phyloP scores from a whole-genome alignment of 2,113 vertebrate genomes.

The Oncorhynchus tshawytscha region DNA sequence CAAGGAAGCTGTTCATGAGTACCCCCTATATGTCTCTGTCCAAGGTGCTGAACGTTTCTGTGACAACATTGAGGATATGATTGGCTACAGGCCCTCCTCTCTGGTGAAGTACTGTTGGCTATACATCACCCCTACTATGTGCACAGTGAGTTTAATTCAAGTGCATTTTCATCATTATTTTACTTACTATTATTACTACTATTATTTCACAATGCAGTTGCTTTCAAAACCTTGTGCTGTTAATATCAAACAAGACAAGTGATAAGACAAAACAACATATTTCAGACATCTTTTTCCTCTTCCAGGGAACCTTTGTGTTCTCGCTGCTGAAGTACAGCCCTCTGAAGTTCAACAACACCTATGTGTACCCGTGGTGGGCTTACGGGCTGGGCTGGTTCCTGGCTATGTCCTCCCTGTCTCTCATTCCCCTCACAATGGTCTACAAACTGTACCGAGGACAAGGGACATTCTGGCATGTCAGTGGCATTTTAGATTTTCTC shows the following conservation, averaged over 20 bases:
- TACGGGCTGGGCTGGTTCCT: slow-evolving; percentile 69
- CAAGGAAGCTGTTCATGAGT: no score
- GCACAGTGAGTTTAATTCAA: slow-evolving; percentile 53
- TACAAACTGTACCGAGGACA: slow-evolving; percentile 56
- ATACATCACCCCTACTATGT: slow-evolving; percentile 57
- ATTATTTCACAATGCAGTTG: no score
- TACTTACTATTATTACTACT: no score
- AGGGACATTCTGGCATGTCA: slow-evolving; percentile 50
- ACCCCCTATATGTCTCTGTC: slow-evolving; percentile 1
- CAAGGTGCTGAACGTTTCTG: slow-evolving; percentile 67
- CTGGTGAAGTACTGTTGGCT: slow-evolving; percentile 70
- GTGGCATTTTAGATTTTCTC: slow-evolving; percentile 1
- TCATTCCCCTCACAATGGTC: slow-evolving; percentile 63
- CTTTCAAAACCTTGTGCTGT: no score
- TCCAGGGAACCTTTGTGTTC: slow-evolving; percentile 59
- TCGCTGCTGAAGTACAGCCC: slow-evolving; percentile 62
- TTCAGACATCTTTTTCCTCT: no score
- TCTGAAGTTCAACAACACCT: slow-evolving; percentile 66
- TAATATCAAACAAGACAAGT: no score
- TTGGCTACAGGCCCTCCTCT: slow-evolving; percentile 63
- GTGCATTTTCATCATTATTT: background rate
- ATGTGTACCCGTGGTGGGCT: slow-evolving; percentile 69
- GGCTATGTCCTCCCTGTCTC: slow-evolving; percentile 54
- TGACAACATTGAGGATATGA: slow-evolving; percentile 72
- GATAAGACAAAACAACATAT: no score